phyloP scores from a whole-genome alignment of 2,888 invertebrate species.

The Theodoxus fluviatilis region DNA sequence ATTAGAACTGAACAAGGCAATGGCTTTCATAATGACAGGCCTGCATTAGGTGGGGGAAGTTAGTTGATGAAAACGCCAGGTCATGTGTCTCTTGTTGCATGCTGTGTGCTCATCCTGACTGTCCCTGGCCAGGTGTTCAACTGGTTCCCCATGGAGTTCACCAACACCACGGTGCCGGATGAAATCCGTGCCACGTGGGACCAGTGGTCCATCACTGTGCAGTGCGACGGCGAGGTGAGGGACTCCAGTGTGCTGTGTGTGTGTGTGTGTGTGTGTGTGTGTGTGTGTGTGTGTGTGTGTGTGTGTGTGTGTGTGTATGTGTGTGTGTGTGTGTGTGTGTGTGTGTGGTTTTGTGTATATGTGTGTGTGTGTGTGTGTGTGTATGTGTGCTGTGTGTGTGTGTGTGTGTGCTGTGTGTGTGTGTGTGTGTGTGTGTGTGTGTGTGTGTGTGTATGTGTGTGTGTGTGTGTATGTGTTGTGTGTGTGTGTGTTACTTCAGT shows the following conservation, averaged over 20 bases:
- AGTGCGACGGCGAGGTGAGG: constrained; percentile 37
- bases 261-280: constrained; percentile 9
- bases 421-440: too few relatives aligned
- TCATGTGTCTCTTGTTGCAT: constrained; percentile 11
- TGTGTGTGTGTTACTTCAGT: too few relatives aligned
- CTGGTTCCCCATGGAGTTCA: constrained; percentile 35
- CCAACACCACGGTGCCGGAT: constrained; percentile 28
- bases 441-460: too few relatives aligned
- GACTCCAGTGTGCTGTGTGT: background rate
- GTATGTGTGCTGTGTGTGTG: too few relatives aligned
- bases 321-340: background rate
- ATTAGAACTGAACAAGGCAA: too few relatives aligned
- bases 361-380: too few relatives aligned
- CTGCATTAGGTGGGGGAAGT: too few relatives aligned
- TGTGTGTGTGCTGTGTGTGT: too few relatives aligned
- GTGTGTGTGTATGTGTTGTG: too few relatives aligned
- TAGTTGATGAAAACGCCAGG: too few relatives aligned
- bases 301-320: background rate
- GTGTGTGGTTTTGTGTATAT: too few relatives aligned
- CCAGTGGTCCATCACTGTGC: constrained; percentile 29
- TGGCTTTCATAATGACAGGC: too few relatives aligned
- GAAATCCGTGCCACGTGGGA: constrained; percentile 29
- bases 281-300: constrained; percentile 12
- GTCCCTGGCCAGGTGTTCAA: constrained; percentile 29
- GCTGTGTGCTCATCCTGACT: constrained; percentile 17